Evolutionary conservation across 2,113 vertebrate species (phyloP).

Genomic region (Callipepla californica): DNA sequence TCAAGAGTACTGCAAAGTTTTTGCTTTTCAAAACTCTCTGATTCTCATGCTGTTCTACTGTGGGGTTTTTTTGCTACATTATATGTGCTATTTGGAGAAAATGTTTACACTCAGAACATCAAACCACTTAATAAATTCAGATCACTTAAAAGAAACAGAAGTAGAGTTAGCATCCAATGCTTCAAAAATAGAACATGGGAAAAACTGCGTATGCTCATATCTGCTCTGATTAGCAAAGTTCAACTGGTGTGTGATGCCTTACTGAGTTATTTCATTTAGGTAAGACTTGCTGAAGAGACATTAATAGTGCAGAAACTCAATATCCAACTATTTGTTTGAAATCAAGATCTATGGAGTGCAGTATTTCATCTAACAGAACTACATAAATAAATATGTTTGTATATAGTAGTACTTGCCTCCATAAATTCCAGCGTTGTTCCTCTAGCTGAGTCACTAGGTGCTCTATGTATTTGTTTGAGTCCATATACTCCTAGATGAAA

Average conservation of each 20-base stretch:
- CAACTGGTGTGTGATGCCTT: neutral
- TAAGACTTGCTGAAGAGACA: neutral
- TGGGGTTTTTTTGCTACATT: neutral
- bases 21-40: neutral
- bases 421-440: slow-evolving; percentile 86
- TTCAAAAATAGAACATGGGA: neutral
- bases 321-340: neutral
- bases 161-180: neutral
- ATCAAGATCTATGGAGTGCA: neutral
- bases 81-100: neutral
- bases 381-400: neutral
- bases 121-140: neutral
- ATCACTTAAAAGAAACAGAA: neutral
- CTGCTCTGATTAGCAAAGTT: neutral
- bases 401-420: slow-evolving; percentile 82
- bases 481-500: slow-evolving; percentile 87
- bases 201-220: neutral
- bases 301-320: neutral
- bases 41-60: neutral
- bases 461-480: slow-evolving; percentile 88
- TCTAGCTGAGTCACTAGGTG: slow-evolving; percentile 89
- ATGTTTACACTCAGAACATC: neutral
- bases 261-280: neutral
- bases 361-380: neutral
- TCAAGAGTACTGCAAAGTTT: neutral